Percentiles rank a stretch among this genome's conserved stretches.
These are phyloP conservation scores for Volucella inflata DNA, from an alignment of 2,888 invertebrate species.

Conservation along the genomic window DNA sequence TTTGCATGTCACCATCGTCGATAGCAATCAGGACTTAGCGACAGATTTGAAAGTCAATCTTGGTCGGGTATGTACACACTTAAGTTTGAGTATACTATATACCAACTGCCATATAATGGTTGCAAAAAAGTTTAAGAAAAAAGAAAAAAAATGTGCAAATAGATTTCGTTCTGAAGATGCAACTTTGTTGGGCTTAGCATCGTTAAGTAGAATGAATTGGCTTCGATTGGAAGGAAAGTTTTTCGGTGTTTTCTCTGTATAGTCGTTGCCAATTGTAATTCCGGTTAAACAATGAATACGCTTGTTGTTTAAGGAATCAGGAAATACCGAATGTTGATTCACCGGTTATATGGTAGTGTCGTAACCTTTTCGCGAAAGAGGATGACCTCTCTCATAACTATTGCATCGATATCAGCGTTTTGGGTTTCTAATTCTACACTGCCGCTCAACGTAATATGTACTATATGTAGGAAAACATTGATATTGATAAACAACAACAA, in stretches of 20 bases:
- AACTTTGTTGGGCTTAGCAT: slow-evolving; percentile 8
- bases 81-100: slow-evolving; percentile 15
- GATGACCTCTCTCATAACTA: no score
- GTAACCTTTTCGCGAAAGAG: no score
- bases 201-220: slow-evolving; percentile 27
- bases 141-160: slow-evolving; percentile 2
- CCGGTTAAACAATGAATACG: no score
- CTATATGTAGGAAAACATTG: neutral
- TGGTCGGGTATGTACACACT: slow-evolving; percentile 17
- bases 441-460: no score
- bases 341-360: no score
- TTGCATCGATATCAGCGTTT: no score
- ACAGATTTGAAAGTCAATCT: slow-evolving; percentile 60
- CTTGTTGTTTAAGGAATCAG: no score
- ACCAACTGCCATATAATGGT: slow-evolving; percentile 15
- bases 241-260: neutral
- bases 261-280: neutral
- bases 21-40: slow-evolving; percentile 48
- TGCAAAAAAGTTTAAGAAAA: slow-evolving; percentile 26
- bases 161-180: slow-evolving; percentile 7
- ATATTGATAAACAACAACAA: neutral
- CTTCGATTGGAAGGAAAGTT: slow-evolving; percentile 7
- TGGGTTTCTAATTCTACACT: no score
- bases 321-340: no score
- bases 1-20: slow-evolving; percentile 33